phyloP scores from a whole-genome alignment of 2,888 invertebrate species.

The Vesta saturnalis region DNA sequence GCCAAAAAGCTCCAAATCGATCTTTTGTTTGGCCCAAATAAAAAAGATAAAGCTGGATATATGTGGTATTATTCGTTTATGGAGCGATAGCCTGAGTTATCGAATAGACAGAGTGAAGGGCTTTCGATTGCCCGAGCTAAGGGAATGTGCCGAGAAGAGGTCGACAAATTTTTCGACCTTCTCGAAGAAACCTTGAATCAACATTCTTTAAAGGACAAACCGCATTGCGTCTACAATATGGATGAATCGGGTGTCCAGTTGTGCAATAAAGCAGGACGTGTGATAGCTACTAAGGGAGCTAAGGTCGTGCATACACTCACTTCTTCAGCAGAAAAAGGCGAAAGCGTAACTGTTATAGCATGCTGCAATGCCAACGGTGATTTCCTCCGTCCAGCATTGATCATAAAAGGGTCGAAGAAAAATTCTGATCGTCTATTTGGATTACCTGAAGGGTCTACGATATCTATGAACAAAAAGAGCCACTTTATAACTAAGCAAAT shows the following conservation, averaged over 20 bases:
- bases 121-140: slow-evolving; percentile 22
- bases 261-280: slow-evolving; percentile 22
- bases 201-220: not conserved
- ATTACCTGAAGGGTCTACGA: slow-evolving; percentile 40
- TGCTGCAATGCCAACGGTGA: slow-evolving; percentile 48
- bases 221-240: slow-evolving; percentile 31
- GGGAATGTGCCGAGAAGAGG: slow-evolving; percentile 26
- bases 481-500: slow-evolving; percentile 34
- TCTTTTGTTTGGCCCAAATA: not conserved
- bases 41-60: slow-evolving; percentile 2
- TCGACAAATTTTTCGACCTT: slow-evolving; percentile 20
- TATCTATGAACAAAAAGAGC: slow-evolving; percentile 42
- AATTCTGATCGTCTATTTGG: slow-evolving; percentile 38
- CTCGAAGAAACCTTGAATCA: slow-evolving; percentile 7
- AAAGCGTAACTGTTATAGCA: slow-evolving; percentile 48
- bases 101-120: not conserved
- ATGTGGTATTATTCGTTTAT: slow-evolving; percentile 4
- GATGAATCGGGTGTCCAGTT: slow-evolving; percentile 37
- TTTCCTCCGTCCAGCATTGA: slow-evolving; percentile 44
- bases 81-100: slow-evolving; percentile 1
- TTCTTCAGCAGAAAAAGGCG: slow-evolving; percentile 50
- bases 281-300: slow-evolving; percentile 29
- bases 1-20: slow-evolving; percentile 4
- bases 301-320: slow-evolving; percentile 47
- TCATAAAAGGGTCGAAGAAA: slow-evolving; percentile 29